Evolutionary conservation across 2,888 invertebrate species (phyloP).

Genomic region (Diaprepes abbreviatus): DNA sequence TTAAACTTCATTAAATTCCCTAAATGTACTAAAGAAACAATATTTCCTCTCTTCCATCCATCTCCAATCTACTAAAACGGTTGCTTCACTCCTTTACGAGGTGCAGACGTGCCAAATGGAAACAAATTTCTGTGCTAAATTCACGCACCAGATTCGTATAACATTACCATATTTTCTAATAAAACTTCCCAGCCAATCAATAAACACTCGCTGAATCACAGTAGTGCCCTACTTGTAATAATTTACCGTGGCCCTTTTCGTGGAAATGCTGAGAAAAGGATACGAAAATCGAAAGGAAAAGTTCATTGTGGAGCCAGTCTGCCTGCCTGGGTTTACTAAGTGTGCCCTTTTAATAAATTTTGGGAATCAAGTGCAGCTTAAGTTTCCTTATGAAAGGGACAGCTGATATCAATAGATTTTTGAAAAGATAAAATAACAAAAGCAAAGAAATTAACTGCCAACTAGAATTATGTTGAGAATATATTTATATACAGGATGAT

Average conservation of each 20-base stretch:
- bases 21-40: slow-evolving; percentile 1
- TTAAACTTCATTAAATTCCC: background rate
- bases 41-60: slow-evolving; percentile 10
- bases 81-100: slow-evolving; percentile 12
- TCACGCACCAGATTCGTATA: slow-evolving; percentile 42
- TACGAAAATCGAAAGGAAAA: slow-evolving; percentile 35
- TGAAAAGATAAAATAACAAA: background rate
- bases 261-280: slow-evolving; percentile 22
- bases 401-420: background rate
- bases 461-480: no score
- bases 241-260: slow-evolving; percentile 43
- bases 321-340: slow-evolving; percentile 15
- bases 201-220: slow-evolving; percentile 54
- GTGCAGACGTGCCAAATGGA: slow-evolving; percentile 35
- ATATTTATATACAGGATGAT: no score
- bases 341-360: slow-evolving; percentile 10
- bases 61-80: slow-evolving; percentile 34
- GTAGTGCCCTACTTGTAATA: slow-evolving; percentile 54
- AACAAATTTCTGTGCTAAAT: slow-evolving; percentile 35
- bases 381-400: background rate
- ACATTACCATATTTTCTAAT: slow-evolving; percentile 55
- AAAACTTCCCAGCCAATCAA: slow-evolving; percentile 55
- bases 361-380: background rate
- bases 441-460: no score
- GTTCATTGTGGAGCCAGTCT: slow-evolving; percentile 27